A percentile compares a stretch with the other conserved stretches of the same genome.
phyloP scores from a whole-genome alignment of 2,888 invertebrate species.

The Pachymerium ferrugineum region DNA sequence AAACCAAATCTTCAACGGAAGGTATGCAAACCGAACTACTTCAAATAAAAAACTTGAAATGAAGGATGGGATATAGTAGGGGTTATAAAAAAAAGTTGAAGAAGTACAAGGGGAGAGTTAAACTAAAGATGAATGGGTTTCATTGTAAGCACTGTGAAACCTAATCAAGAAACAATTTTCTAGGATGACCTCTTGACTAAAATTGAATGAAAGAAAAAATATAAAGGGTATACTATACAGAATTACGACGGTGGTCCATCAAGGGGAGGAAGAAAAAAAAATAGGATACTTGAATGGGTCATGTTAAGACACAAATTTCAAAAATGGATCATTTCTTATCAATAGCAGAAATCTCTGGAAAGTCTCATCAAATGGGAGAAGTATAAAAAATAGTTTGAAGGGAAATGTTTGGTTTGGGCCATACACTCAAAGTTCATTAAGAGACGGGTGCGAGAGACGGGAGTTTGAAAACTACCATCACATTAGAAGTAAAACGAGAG shows the following conservation, averaged over 20 bases:
- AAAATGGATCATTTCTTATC: background rate
- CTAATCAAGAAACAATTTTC: constrained; percentile 21
- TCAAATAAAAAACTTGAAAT: background rate
- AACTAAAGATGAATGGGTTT: constrained; percentile 12
- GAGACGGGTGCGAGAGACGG: constrained; percentile 10
- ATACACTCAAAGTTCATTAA: constrained; percentile 3
- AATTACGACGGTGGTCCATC: background rate
- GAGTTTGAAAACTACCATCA: background rate
- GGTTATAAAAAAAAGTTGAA: background rate
- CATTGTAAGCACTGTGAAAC: background rate
- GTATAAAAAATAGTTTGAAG: background rate
- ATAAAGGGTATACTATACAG: background rate
- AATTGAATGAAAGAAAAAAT: constrained; percentile 24
- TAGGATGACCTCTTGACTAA: constrained; percentile 4
- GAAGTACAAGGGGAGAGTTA: constrained; percentile 27
- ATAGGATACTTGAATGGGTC: background rate
- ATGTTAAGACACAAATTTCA: background rate
- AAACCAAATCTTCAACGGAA: no score
- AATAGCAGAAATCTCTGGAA: background rate
- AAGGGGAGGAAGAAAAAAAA: background rate
- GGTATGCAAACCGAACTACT: no score
- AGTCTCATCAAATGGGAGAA: background rate
- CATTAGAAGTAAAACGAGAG: constrained; percentile 25
- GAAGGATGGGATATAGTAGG: background rate
- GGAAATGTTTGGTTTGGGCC: background rate